A percentile compares a stretch with the other conserved stretches of the same genome.
phyloP scores from a whole-genome alignment of 2,113 vertebrate genomes.

The Hemichromis elongatus region DNA sequence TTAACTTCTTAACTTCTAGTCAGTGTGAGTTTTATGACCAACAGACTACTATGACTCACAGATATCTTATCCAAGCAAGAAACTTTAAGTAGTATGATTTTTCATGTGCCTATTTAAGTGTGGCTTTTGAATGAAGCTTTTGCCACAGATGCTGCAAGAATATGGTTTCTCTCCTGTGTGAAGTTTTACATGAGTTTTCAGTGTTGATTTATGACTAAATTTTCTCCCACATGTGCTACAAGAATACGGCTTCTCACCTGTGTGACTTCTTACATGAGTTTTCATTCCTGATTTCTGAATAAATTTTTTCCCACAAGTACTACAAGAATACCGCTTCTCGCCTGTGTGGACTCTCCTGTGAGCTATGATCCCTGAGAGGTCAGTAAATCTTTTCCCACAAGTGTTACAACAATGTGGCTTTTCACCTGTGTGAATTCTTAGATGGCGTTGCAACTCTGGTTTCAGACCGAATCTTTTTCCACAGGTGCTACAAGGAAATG shows the following conservation, averaged over 20 bases:
- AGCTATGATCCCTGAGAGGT: not conserved
- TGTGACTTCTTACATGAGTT: not conserved
- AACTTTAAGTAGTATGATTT: not conserved
- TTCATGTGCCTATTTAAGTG: not conserved
- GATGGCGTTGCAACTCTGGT: not conserved
- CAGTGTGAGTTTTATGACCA: not conserved
- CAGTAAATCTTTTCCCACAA: not conserved
- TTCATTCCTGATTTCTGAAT: not conserved
- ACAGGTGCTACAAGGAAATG: not conserved
- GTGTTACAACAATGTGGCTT: not conserved
- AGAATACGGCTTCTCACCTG: not conserved
- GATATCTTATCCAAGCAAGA: rapidly evolving
- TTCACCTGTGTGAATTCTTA: not conserved
- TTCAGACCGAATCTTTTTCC: not conserved
- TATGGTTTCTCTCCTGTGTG: not conserved
- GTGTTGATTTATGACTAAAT: not conserved
- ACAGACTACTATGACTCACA: not conserved
- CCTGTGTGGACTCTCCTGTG: not conserved
- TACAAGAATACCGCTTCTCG: not conserved
- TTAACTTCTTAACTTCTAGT: not conserved
- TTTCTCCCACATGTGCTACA: not conserved
- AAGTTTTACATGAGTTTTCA: not conserved
- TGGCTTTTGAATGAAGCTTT: not conserved
- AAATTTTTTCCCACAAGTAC: not conserved
- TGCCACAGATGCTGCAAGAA: not conserved